Evolutionary conservation across 2,888 invertebrate genomes (phyloP).

Genomic region (Neoitamus cyanurus): DNA sequence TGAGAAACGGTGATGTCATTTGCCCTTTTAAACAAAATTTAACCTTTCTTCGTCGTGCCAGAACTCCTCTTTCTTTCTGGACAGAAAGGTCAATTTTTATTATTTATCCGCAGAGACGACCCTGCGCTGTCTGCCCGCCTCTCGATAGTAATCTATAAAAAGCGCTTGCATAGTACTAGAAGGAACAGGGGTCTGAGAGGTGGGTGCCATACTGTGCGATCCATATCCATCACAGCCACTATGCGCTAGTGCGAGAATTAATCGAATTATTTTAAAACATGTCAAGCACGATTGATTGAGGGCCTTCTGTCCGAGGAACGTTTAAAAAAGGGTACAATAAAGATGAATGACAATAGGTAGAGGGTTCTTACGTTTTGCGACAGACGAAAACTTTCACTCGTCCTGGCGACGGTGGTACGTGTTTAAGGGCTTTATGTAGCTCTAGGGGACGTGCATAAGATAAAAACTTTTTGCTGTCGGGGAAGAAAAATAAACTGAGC

Average conservation of each 20-base stretch:
- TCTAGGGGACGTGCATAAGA: neutral
- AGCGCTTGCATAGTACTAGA: neutral
- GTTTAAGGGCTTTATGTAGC: slow-evolving; percentile 14
- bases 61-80: neutral
- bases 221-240: neutral
- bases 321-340: neutral
- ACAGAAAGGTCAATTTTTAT: neutral
- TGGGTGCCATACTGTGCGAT: too few species aligned
- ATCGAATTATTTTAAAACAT: slow-evolving; percentile 27
- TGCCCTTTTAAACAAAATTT: neutral
- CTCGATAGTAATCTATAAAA: neutral
- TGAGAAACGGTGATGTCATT: neutral
- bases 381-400: slow-evolving; percentile 11
- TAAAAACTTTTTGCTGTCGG: slow-evolving; percentile 16
- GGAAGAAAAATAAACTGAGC: neutral
- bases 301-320: neutral
- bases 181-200: neutral
- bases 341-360: neutral
- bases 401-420: neutral
- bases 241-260: neutral
- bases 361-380: neutral
- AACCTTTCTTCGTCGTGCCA: neutral
- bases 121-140: neutral
- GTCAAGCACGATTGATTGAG: slow-evolving; percentile 28
- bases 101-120: neutral